Conservation (phyloP, 2,888 invertebrate genomes). For the Oscheius sp. region DNA sequence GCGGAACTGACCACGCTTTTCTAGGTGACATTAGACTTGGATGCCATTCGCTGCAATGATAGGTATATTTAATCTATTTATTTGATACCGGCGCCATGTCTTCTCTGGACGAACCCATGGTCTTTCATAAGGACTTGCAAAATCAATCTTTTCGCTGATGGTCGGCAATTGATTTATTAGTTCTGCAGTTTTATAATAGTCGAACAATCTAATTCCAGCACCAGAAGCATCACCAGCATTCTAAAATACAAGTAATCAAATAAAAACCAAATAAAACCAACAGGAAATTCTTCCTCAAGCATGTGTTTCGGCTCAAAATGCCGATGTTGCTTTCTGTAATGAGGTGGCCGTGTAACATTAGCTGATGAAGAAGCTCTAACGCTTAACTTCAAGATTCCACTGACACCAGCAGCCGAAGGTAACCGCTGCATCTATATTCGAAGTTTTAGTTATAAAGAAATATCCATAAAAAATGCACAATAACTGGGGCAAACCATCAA, state of each 20-base stretch:
- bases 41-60: slow-evolving; percentile 42
- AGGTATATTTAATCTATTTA: not conserved
- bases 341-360: slow-evolving; percentile 51
- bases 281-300: slow-evolving; percentile 62
- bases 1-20: slow-evolving; percentile 67
- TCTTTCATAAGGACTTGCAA: slow-evolving; percentile 71
- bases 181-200: slow-evolving; percentile 70
- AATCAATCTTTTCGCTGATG: slow-evolving; percentile 66
- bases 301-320: slow-evolving; percentile 55
- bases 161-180: slow-evolving; percentile 62
- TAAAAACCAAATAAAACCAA: slow-evolving; percentile 13
- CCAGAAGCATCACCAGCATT: slow-evolving; percentile 61
- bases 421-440: not conserved
- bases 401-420: not conserved
- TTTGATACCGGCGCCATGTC: slow-evolving; percentile 65
- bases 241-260: slow-evolving; percentile 28
- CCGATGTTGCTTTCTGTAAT: slow-evolving; percentile 54
- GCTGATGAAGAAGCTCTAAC: slow-evolving; percentile 29
- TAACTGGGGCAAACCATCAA: too few relatives aligned
- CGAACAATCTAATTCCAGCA: slow-evolving; percentile 63
- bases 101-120: slow-evolving; percentile 65
- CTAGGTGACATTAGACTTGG: slow-evolving; percentile 62
- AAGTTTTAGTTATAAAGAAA: not conserved
- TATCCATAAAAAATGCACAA: too few relatives aligned
- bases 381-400: slow-evolving; percentile 1